Evolutionary conservation across 2,888 invertebrate genomes (phyloP).

Genomic region (Hololepta plana): DNA sequence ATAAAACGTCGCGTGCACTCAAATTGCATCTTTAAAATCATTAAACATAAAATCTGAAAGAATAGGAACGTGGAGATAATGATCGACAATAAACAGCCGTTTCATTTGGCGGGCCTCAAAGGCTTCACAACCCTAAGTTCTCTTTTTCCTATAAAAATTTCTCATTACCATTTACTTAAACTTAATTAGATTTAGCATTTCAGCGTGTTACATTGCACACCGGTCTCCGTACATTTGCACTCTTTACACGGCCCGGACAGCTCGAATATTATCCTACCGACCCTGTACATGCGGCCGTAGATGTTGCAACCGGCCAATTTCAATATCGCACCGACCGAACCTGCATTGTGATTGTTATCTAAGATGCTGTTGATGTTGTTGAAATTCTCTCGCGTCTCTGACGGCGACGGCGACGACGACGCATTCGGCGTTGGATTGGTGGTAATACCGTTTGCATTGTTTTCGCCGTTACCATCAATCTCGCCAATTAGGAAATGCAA

Average conservation of each 20-base stretch:
- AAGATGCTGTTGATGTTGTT: no score
- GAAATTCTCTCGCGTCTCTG: constrained; percentile 2
- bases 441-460: neutral
- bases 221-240: constrained; percentile 72
- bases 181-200: constrained; percentile 31
- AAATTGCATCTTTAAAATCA: no score
- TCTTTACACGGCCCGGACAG: constrained; percentile 65
- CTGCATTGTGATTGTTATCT: constrained; percentile 12
- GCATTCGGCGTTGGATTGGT: constrained; percentile 3
- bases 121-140: no score
- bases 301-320: constrained; percentile 80
- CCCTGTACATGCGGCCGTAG: constrained; percentile 74
- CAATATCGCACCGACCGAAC: constrained; percentile 39
- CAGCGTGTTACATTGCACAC: constrained; percentile 62
- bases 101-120: no score
- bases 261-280: constrained; percentile 66
- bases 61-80: no score
- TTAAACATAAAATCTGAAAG: no score
- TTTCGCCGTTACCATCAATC: no score
- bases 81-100: no score
- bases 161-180: no score
- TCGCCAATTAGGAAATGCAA: constrained; percentile 4
- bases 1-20: no score
- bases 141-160: no score
- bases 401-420: no score